Evolutionary conservation across 2,797 vertebrate genomes (phyloP).

Genomic region (Syndactyla subalaris): DNA sequence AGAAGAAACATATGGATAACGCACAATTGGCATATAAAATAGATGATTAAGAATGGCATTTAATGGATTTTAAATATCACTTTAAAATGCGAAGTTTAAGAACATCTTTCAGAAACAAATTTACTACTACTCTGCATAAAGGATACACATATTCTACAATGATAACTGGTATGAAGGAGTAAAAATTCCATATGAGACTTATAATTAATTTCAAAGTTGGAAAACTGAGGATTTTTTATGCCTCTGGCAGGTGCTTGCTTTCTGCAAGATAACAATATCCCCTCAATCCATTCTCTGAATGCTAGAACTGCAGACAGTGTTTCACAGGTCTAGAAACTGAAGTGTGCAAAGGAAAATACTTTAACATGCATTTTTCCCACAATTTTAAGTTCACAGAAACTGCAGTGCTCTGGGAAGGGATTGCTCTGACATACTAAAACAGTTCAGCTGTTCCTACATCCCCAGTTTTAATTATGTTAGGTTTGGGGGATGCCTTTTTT

Average conservation of each 20-base stretch:
- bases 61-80: neutral
- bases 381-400: neutral
- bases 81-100: neutral
- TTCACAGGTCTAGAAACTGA: neutral
- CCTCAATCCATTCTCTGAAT: neutral
- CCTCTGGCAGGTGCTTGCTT: neutral
- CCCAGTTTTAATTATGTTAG: neutral
- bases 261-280: neutral
- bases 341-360: neutral
- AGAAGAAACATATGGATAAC: neutral
- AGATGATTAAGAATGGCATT: neutral
- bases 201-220: neutral
- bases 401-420: neutral
- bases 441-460: neutral
- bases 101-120: neutral
- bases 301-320: neutral
- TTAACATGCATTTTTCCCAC: neutral
- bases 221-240: neutral
- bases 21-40: neutral
- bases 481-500: neutral
- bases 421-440: neutral
- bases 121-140: neutral
- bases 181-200: neutral
- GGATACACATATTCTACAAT: neutral
- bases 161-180: neutral